phyloP scores from a whole-genome alignment of 2,888 invertebrate genomes.

The Busseola fusca region DNA sequence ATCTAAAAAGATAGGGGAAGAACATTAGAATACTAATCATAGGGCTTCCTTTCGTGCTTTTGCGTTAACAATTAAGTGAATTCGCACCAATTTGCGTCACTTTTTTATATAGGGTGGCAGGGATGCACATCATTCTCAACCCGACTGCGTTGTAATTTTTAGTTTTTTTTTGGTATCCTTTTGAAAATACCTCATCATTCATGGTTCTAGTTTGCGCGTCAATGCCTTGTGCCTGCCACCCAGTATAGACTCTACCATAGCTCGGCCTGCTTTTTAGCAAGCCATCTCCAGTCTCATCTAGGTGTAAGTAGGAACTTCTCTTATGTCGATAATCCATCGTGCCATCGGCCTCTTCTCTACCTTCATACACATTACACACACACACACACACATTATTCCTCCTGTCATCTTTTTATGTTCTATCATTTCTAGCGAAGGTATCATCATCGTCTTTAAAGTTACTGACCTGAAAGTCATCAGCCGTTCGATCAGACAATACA shows the following conservation, averaged over 20 bases:
- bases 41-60: neutral
- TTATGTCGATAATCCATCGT: neutral
- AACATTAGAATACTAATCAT: conserved; percentile 6
- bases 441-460: neutral
- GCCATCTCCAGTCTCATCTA: neutral
- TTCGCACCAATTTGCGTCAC: neutral
- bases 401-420: neutral
- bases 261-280: too few species aligned
- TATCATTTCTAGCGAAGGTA: neutral
- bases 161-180: neutral
- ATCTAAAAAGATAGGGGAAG: neutral
- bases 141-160: too few species aligned
- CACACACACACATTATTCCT: too few species aligned
- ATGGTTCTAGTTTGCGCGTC: too few species aligned
- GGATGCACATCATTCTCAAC: neutral
- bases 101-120: neutral
- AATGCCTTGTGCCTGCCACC: too few species aligned
- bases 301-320: too few species aligned
- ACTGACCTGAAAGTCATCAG: conserved; percentile 90
- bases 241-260: neutral
- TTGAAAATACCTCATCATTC: too few species aligned
- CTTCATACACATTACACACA: too few species aligned
- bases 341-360: too few species aligned
- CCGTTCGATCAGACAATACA: conserved; percentile 90
- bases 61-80: neutral